Evolutionary conservation across 2,113 vertebrate genomes (phyloP).

Genomic region (Hyla sarda): DNA sequence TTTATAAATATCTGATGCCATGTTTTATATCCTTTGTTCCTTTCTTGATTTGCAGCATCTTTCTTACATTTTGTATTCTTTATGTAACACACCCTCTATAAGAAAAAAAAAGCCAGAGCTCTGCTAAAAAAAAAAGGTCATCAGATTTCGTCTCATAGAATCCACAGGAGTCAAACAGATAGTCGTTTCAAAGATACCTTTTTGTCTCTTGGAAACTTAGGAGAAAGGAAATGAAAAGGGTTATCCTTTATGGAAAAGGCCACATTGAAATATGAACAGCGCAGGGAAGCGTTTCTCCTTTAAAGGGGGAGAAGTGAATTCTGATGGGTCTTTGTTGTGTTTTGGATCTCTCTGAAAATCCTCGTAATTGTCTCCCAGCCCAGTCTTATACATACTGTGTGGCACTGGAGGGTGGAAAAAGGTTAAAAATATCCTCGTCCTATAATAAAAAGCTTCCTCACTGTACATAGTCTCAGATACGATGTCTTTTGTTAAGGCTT

Average conservation of each 20-base stretch:
- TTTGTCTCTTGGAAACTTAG: slow-evolving; percentile 34
- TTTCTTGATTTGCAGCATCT: neutral
- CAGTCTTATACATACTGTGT: slow-evolving; percentile 22
- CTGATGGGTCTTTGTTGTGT: slow-evolving; percentile 40
- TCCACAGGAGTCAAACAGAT: slow-evolving; percentile 50
- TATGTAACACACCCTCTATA: neutral
- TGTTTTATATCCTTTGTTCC: neutral
- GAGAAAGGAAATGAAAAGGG: slow-evolving; percentile 9
- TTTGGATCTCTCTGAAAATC: slow-evolving; percentile 4
- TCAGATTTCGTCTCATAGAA: slow-evolving; percentile 18
- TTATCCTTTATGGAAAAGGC: slow-evolving; percentile 28
- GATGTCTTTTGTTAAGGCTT: slow-evolving; percentile 22
- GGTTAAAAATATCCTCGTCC: slow-evolving; percentile 16
- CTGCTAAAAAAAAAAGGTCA: slow-evolving; percentile 1
- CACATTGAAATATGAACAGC: slow-evolving; percentile 23
- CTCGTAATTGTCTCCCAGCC: neutral
- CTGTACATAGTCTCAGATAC: slow-evolving; percentile 7
- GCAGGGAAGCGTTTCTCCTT: neutral
- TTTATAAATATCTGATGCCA: neutral
- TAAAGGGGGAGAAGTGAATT: neutral
- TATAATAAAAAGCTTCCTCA: slow-evolving; percentile 7
- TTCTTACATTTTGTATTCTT: slow-evolving; percentile 13
- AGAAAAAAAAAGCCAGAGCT: neutral
- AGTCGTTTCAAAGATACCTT: slow-evolving; percentile 36
- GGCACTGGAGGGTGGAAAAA: neutral